Evolutionary conservation across 30 jellyfish, hydroid and myxozoan species (phyloP), one percentile per base, ranked within the genome.

Genomic region (Pelagia noctiluca): DNA sequence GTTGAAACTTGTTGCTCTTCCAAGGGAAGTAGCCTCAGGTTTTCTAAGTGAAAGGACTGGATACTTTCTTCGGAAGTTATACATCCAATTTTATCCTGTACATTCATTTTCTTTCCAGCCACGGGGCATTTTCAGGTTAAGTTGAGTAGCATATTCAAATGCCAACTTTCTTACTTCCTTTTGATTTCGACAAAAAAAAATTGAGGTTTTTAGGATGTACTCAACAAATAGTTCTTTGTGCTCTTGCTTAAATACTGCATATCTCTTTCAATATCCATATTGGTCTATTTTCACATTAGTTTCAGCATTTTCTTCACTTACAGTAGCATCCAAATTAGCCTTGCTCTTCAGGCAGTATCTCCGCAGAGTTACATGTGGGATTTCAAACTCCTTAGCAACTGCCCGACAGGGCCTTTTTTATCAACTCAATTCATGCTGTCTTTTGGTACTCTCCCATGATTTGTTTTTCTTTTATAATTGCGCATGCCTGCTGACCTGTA

Each of bases 1-100:
- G 84, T 77, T 77, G 89, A 77, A 77, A 42, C 82, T 77, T 50
- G 89, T 77, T 63, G 89, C 86, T 34, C 89, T 31, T 53, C 82
- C 62, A 29, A 75, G 48, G 48, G 57, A 47, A 28, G 87, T 75
- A n/a, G 87, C 52, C 50, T 75, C 87, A 28, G 87, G 87, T 28
- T 23, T 35, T 62, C 87, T 75, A 75, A 75, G 84, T 71, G 75
- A 71, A 31, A 46, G 34, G 75, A 31, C 35, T 38, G 50, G 28
- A n/a, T n/a, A n/a, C n/a, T n/a, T n/a, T n/a, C n/a, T n/a, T n/a
- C n/a, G n/a, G n/a, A n/a, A n/a, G n/a, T n/a, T n/a, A n/a, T n/a
- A n/a, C n/a, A n/a, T n/a, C n/a, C n/a, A n/a, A n/a, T n/a, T n/a
- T n/a, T n/a, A 19, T 33, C 84, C 84, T 21, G 78, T 76, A 19